phyloP scores from a whole-genome alignment of 2,888 invertebrate genomes.

The Nomada fabriciana region DNA sequence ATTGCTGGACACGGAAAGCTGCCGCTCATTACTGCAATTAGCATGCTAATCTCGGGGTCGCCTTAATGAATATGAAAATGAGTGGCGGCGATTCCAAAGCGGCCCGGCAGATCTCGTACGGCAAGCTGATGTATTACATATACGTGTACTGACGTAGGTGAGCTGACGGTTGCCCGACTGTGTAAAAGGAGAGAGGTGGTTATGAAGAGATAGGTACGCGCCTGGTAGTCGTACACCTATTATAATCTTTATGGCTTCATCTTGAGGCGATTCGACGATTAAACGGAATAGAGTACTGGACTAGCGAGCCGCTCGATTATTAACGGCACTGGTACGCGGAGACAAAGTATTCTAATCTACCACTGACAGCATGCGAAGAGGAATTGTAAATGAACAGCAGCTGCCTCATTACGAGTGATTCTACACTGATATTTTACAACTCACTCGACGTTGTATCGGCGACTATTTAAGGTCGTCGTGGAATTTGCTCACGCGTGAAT shows the following conservation, averaged over 20 bases:
- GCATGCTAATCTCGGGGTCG: slow-evolving; percentile 74
- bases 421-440: no score
- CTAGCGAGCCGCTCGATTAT: slow-evolving; percentile 44
- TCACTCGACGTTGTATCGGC: no score
- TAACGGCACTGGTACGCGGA: slow-evolving; percentile 50
- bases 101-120: slow-evolving; percentile 26
- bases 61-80: slow-evolving; percentile 72
- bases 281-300: slow-evolving; percentile 56
- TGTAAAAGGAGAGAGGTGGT: slow-evolving; percentile 36
- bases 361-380: neutral
- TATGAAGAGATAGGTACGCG: slow-evolving; percentile 40
- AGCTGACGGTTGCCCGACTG: neutral
- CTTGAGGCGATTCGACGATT: slow-evolving; percentile 63
- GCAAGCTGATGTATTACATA: slow-evolving; percentile 23
- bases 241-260: slow-evolving; percentile 70
- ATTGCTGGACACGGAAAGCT: slow-evolving; percentile 37
- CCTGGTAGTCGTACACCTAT: slow-evolving; percentile 54
- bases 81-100: slow-evolving; percentile 63
- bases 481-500: neutral
- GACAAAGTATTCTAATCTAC: slow-evolving; percentile 27
- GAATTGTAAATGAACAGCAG: slow-evolving; percentile 26
- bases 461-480: neutral
- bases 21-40: slow-evolving; percentile 78
- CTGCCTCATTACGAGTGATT: neutral
- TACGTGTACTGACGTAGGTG: slow-evolving; percentile 1